Percentiles rank a stretch among this genome's conserved stretches.
Evolutionary conservation across 2,888 invertebrate species (phyloP).

Genomic region (Rotaria magnacalcarata): DNA sequence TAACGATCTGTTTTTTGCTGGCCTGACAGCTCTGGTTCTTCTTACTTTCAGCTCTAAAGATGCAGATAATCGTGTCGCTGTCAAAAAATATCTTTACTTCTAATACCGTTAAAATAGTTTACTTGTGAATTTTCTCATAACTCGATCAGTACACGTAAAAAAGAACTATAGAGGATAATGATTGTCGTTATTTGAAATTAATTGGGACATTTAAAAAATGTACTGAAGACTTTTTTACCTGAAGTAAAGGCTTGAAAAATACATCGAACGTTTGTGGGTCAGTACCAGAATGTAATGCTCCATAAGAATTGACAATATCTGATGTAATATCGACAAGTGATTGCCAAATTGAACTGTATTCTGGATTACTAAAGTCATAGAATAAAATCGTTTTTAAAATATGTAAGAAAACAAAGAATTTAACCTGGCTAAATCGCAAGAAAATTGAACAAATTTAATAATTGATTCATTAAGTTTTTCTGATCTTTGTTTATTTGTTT

Average conservation of each 20-base stretch:
- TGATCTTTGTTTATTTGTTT: slow-evolving; percentile 9
- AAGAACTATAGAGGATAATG: too few relatives aligned
- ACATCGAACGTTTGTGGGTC: neutral
- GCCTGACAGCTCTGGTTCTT: too few relatives aligned
- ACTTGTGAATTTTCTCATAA: too few relatives aligned
- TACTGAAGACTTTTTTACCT: neutral
- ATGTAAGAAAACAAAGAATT: neutral
- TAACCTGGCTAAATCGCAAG: neutral
- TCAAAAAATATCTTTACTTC: too few relatives aligned
- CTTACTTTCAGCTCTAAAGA: too few relatives aligned
- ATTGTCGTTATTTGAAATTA: too few relatives aligned
- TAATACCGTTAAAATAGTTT: too few relatives aligned
- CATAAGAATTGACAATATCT: slow-evolving; percentile 4
- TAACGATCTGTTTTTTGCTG: too few relatives aligned
- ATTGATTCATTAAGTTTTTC: slow-evolving; percentile 1
- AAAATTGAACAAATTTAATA: slow-evolving; percentile 4
- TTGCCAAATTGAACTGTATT: slow-evolving; percentile 3
- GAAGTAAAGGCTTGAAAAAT: slow-evolving; percentile 25
- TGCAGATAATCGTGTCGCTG: too few relatives aligned
- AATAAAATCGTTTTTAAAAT: neutral
- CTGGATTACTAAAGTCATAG: neutral
- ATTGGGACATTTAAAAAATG: too few relatives aligned
- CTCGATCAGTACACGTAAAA: too few relatives aligned
- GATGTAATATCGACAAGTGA: neutral
- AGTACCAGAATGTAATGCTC: neutral